Percentiles rank a stretch among this genome's conserved stretches.
These are phyloP conservation scores for Anniella stebbinsi DNA, from an alignment of 2,797 vertebrate species.

Conservation along the genomic window DNA sequence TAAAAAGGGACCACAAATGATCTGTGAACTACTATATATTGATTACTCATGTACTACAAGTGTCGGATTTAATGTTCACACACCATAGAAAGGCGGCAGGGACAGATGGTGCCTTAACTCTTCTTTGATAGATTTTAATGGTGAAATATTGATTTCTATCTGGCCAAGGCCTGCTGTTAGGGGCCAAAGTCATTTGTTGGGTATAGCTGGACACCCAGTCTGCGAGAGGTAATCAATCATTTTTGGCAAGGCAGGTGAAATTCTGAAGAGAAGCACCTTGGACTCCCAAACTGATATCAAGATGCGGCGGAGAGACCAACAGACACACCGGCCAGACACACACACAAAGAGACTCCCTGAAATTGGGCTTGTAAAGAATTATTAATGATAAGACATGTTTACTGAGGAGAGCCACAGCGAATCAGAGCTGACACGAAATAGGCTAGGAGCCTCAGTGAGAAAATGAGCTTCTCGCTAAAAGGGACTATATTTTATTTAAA, in stretches of 20 bases:
- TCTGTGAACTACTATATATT: constrained; percentile 96
- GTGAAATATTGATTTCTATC: constrained; percentile 98
- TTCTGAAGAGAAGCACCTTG: constrained; percentile 83
- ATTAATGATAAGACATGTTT: constrained; percentile 94
- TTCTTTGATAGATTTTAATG: constrained; percentile 97
- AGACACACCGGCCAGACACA: constrained; percentile 34
- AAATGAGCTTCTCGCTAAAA: constrained; percentile 92
- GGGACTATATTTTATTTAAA: constrained; percentile 94
- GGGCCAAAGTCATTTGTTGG: constrained; percentile 97
- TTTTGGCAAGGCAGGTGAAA: constrained; percentile 88
- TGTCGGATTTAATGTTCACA: constrained; percentile 96
- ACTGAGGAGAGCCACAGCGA: constrained; percentile 89
- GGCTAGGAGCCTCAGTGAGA: constrained; percentile 82
- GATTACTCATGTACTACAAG: constrained; percentile 94
- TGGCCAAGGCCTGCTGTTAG: constrained; percentile 94
- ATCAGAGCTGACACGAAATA: constrained; percentile 90
- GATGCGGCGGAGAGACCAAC: constrained; percentile 74
- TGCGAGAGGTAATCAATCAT: constrained; percentile 91
- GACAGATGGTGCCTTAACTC: constrained; percentile 89
- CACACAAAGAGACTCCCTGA: constrained; percentile 72
- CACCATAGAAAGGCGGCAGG: constrained; percentile 90
- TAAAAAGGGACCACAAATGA: constrained; percentile 95
- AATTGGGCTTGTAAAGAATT: constrained; percentile 85
- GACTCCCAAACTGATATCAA: constrained; percentile 78
- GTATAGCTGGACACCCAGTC: constrained; percentile 90